A percentile compares a stretch with the other conserved stretches of the same genome.
phyloP scores from a whole-genome alignment of 2,113 vertebrate genomes.

The Cyanistes caeruleus region DNA sequence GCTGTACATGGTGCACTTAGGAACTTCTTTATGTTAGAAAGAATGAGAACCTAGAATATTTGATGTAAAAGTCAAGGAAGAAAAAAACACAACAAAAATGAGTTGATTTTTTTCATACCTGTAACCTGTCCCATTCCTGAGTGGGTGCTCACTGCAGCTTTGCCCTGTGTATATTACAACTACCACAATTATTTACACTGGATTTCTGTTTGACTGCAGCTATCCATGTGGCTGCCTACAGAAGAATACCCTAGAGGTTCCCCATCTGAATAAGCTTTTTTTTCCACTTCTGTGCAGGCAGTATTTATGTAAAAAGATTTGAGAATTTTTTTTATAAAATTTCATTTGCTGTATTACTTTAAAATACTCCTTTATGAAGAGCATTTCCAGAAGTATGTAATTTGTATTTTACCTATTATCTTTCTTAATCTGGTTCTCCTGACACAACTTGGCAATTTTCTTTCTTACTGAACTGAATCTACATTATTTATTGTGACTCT shows the following conservation, averaged over 20 bases:
- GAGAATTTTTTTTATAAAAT: background rate
- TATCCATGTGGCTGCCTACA: background rate
- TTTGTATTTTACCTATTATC: constrained; percentile 33
- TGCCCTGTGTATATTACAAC: background rate
- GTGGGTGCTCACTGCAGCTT: background rate
- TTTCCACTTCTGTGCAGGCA: background rate
- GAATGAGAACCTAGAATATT: background rate
- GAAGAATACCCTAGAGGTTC: background rate
- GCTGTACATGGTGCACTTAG: background rate
- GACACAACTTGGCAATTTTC: constrained; percentile 29
- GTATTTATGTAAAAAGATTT: background rate
- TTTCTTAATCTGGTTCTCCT: constrained; percentile 18
- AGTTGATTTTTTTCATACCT: background rate
- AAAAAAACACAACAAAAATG: background rate
- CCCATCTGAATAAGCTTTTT: background rate
- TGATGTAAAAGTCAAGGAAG: background rate
- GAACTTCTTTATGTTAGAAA: background rate
- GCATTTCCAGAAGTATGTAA: background rate
- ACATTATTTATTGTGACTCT: constrained; percentile 35
- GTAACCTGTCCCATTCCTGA: background rate
- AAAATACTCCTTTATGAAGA: background rate
- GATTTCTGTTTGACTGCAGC: background rate
- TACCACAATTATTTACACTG: background rate
- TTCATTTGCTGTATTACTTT: background rate
- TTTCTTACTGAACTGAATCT: constrained; percentile 54